Conservation (phyloP, 2,888 invertebrate genomes). For the Sicus ferrugineus region DNA sequence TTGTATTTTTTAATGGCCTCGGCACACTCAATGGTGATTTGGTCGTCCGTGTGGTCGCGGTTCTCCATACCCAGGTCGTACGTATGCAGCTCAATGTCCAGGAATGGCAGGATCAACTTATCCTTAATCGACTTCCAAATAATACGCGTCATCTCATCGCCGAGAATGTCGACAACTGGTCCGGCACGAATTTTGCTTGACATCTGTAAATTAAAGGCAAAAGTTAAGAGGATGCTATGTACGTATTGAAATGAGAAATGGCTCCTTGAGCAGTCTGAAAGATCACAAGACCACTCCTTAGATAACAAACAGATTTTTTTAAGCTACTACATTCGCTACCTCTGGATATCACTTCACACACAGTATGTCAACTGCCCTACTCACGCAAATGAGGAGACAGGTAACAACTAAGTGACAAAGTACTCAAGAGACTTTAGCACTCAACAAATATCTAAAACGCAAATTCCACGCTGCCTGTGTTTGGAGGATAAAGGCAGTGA, state of each 20-base stretch:
- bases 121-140: slow-evolving; percentile 99
- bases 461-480: too few relatives aligned
- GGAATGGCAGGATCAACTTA: slow-evolving; percentile 93
- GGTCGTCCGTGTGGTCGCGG: slow-evolving; percentile 91
- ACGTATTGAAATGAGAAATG: background rate
- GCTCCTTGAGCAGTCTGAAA: too few relatives aligned
- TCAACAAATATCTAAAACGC: too few relatives aligned
- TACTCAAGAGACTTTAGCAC: too few relatives aligned
- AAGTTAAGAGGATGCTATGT: background rate
- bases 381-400: too few relatives aligned
- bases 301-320: too few relatives aligned
- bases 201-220: slow-evolving; percentile 54
- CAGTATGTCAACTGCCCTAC: too few relatives aligned
- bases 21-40: slow-evolving; percentile 96
- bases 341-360: too few relatives aligned
- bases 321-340: too few relatives aligned
- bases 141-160: slow-evolving; percentile 97
- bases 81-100: slow-evolving; percentile 92
- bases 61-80: slow-evolving; percentile 96
- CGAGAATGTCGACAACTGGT: slow-evolving; percentile 89
- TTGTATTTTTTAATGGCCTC: slow-evolving; percentile 96
- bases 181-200: slow-evolving; percentile 76
- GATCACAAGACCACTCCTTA: too few relatives aligned
- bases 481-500: too few relatives aligned
- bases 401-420: too few relatives aligned